Percentiles rank a stretch among this genome's conserved stretches.
Conservation (phyloP, 1,140 invertebrate species). For the Apis dorsata region DNA sequence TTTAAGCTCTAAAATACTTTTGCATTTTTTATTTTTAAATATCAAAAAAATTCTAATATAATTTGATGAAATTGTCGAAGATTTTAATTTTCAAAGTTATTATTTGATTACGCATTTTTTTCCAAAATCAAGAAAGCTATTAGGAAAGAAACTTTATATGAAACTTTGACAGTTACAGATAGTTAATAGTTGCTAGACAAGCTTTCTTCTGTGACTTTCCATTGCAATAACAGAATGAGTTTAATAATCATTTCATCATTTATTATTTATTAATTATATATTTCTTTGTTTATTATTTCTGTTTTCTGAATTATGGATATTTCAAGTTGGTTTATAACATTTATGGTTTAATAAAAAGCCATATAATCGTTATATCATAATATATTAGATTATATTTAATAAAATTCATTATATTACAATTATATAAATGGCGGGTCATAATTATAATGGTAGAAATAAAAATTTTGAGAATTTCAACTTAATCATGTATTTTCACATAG, state of each 20-base stretch:
- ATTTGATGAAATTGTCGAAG: neutral
- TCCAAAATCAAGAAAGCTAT: conserved; percentile 34
- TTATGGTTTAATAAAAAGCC: neutral
- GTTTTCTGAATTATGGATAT: neutral
- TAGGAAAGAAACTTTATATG: conserved; percentile 24
- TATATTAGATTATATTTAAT: too few species aligned
- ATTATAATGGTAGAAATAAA: too few species aligned
- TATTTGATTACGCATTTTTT: neutral
- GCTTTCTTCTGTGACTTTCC: conserved; percentile 57
- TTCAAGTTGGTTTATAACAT: too few species aligned
- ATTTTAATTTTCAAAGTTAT: neutral
- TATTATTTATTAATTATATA: conserved; percentile 30
- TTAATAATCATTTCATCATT: neutral
- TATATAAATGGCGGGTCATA: neutral
- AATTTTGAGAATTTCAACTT: too few species aligned
- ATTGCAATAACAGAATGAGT: conserved; percentile 14
- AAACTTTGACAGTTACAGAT: conserved; percentile 36
- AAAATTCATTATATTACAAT: neutral
- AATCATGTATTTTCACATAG: too few species aligned
- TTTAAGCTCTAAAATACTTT: neutral
- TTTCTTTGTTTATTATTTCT: neutral
- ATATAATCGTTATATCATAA: too few species aligned
- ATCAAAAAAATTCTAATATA: too few species aligned
- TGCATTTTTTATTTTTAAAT: too few species aligned
- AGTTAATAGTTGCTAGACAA: conserved; percentile 31